A percentile compares a stretch with the other conserved stretches of the same genome.
phyloP scores from a whole-genome alignment of 2,888 invertebrate genomes.

The Cataglyphis rosenhaueri region DNA sequence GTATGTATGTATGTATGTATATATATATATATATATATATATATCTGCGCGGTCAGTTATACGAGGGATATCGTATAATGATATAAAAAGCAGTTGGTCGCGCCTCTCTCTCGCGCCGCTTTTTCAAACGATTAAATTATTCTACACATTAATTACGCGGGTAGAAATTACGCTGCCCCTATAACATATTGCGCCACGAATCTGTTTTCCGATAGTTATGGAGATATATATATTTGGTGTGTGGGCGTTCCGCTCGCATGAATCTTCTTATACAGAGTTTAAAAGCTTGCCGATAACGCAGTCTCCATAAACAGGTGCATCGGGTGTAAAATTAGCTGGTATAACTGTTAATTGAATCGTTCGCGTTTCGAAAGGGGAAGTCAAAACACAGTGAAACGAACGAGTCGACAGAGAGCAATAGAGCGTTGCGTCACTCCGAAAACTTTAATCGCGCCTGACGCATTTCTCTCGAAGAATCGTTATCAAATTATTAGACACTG shows the following conservation, averaged over 20 bases:
- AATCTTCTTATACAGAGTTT: conserved; percentile 42
- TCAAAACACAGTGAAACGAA: not conserved
- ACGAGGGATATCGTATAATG: conserved; percentile 11
- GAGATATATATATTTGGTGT: conserved; percentile 19
- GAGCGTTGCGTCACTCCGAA: not conserved
- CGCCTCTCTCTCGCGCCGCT: conserved; percentile 19
- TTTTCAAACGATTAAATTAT: conserved; percentile 49
- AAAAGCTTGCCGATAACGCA: conserved; percentile 13
- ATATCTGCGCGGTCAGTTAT: conserved; percentile 30
- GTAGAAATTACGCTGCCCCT: conserved; percentile 29
- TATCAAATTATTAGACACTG: not conserved
- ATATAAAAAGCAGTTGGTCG: conserved; percentile 42
- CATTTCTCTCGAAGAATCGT: not conserved
- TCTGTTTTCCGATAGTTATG: conserved; percentile 45
- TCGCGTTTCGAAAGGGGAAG: not conserved
- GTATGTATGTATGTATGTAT: too few species aligned
- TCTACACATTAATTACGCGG: conserved; percentile 46
- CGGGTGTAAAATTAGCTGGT: conserved; percentile 17
- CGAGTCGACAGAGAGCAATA: not conserved
- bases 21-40: not conserved
- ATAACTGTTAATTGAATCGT: conserved; percentile 13
- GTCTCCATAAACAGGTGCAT: conserved; percentile 1
- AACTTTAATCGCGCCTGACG: not conserved
- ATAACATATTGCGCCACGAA: conserved; percentile 28
- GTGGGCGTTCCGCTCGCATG: conserved; percentile 45